Conservation (phyloP, 2,888 invertebrate species). For the Muschampia staudingeri region DNA sequence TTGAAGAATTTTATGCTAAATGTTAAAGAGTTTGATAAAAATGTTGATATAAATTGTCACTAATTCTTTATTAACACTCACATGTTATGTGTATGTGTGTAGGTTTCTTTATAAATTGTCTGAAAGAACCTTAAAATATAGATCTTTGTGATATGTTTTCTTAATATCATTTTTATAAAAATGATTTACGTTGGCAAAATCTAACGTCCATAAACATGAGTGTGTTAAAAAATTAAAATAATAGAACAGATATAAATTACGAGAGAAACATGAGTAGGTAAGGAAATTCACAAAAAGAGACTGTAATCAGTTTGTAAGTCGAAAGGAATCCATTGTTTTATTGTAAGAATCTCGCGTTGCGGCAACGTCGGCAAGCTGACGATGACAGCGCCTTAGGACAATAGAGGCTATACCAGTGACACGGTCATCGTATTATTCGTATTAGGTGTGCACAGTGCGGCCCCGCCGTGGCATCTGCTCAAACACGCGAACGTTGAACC, state of each 20-base stretch:
- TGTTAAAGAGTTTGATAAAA: no score
- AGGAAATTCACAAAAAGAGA: neutral
- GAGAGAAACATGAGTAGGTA: neutral
- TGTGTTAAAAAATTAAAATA: neutral
- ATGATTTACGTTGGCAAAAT: no score
- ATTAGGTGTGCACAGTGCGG: slow-evolving; percentile 62
- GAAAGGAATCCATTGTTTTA: slow-evolving; percentile 38
- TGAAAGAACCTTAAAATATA: no score
- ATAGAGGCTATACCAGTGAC: slow-evolving; percentile 67
- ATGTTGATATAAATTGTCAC: neutral
- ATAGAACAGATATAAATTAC: neutral
- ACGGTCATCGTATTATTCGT: slow-evolving; percentile 68
- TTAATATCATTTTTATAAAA: no score
- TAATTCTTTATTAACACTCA: neutral
- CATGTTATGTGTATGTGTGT: no score
- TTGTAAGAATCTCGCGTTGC: slow-evolving; percentile 38
- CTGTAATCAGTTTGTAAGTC: slow-evolving; percentile 25
- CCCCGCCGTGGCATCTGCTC: slow-evolving; percentile 76
- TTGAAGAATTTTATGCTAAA: no score
- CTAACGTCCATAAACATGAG: no score
- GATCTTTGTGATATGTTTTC: no score
- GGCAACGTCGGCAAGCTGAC: slow-evolving; percentile 41
- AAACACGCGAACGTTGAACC: slow-evolving; percentile 86
- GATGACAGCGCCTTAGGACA: slow-evolving; percentile 47
- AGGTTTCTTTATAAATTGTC: no score